phyloP scores from a whole-genome alignment of 2,797 vertebrate species.

The Xiphorhynchus erythropygius region DNA sequence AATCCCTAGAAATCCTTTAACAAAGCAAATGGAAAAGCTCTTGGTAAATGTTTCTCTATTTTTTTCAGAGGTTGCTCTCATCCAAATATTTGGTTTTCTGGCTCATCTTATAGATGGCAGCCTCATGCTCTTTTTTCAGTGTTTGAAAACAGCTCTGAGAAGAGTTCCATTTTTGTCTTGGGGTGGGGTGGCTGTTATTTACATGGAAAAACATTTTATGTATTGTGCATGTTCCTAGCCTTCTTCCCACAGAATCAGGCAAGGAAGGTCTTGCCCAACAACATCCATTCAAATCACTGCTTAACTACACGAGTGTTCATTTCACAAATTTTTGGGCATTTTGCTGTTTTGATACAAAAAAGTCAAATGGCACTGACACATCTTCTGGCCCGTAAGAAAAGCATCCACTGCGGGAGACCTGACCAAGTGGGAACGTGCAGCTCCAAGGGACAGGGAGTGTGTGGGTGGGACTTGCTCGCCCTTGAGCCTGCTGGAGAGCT shows the following conservation, averaged over 20 bases:
- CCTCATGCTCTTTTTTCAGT: not conserved
- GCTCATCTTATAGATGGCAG: not conserved
- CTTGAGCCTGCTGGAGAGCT: not conserved
- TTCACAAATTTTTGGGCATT: not conserved
- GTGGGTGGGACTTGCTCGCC: fast-evolving
- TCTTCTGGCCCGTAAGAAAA: not conserved
- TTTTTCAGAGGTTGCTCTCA: not conserved
- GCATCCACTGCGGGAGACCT: not conserved
- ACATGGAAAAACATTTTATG: not conserved
- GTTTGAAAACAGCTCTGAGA: not conserved
- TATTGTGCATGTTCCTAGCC: not conserved
- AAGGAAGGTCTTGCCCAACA: not conserved
- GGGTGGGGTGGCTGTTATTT: not conserved
- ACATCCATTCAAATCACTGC: not conserved
- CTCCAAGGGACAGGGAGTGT: not conserved
- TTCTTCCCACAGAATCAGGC: not conserved
- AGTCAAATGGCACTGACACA: not conserved
- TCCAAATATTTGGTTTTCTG: slow-evolving; percentile 32
- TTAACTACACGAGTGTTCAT: not conserved
- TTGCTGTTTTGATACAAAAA: not conserved
- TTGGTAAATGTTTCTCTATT: not conserved
- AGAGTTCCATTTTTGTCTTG: not conserved
- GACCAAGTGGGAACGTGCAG: not conserved
- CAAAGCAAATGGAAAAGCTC: not conserved
- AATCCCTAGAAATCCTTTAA: not conserved